These are phyloP conservation scores for Drosophila affinis DNA, from an alignment of 2,888 invertebrate species.

Conservation along the genomic window DNA sequence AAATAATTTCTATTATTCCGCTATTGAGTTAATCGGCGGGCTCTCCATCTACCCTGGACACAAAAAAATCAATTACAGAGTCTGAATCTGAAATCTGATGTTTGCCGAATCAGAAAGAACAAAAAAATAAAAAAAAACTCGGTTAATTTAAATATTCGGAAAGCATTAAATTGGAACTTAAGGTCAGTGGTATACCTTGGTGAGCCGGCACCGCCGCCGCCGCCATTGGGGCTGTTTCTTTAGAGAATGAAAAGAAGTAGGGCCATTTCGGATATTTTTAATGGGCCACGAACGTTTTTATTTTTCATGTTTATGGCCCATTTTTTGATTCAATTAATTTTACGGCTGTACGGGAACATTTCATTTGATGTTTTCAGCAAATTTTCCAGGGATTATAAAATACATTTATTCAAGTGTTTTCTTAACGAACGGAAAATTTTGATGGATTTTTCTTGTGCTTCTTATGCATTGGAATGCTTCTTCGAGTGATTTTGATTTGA, in stretches of 20 bases:
- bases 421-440: constrained; percentile 14
- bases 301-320: constrained; percentile 51
- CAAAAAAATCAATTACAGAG: neutral
- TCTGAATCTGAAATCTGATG: neutral
- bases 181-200: constrained; percentile 37
- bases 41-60: neutral
- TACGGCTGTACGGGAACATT: constrained; percentile 51
- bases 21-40: neutral
- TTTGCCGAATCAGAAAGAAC: neutral
- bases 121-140: neutral
- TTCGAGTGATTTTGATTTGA: constrained; percentile 16
- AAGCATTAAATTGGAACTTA: constrained; percentile 6
- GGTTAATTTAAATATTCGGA: neutral
- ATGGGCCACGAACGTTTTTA: constrained; percentile 51
- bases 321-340: constrained; percentile 48
- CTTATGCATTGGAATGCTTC: neutral
- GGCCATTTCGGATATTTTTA: constrained; percentile 54
- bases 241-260: constrained; percentile 37
- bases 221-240: constrained; percentile 14
- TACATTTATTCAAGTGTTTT: constrained; percentile 44
- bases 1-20: constrained; percentile 1
- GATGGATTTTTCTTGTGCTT: constrained; percentile 6
- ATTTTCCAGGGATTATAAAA: constrained; percentile 48
- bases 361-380: constrained; percentile 61
- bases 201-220: constrained; percentile 14